A percentile compares a stretch with the other conserved stretches of the same genome.
Evolutionary conservation across 1,140 invertebrate genomes (phyloP).

Genomic region (Rhopalosiphum padi): DNA sequence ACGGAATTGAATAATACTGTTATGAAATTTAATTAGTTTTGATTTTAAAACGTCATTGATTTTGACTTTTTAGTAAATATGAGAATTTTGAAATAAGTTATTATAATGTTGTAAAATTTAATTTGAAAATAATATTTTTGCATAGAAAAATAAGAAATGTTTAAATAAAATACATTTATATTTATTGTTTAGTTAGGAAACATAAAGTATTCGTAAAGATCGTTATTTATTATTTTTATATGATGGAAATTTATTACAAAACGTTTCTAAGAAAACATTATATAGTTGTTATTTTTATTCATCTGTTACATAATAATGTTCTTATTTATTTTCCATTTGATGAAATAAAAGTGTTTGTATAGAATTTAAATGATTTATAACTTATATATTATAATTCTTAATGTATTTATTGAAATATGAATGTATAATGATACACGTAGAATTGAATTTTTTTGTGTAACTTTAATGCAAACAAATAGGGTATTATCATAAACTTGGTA

Average conservation of each 20-base stretch:
- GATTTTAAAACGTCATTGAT: neutral
- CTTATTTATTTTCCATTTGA: conserved; percentile 6
- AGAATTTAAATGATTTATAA: conserved; percentile 3
- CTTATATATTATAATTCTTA: neutral
- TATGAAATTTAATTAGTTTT: neutral
- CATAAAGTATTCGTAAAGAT: neutral
- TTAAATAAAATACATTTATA: neutral
- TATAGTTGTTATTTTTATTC: neutral
- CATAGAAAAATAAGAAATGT: neutral
- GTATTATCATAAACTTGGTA: neutral
- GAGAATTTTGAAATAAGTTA: neutral
- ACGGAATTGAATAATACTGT: neutral
- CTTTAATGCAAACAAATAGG: neutral
- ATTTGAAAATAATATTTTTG: neutral
- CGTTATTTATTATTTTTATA: neutral
- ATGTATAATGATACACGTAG: neutral
- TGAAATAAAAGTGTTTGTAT: neutral
- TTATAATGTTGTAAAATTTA: neutral
- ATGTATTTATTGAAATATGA: neutral
- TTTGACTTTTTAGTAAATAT: neutral
- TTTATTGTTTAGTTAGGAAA: neutral
- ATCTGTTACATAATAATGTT: neutral
- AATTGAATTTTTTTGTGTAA: neutral
- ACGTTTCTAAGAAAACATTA: neutral
- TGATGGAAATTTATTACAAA: neutral